Conservation (phyloP, 2,113 vertebrate genomes). For the Poecile atricapillus region DNA sequence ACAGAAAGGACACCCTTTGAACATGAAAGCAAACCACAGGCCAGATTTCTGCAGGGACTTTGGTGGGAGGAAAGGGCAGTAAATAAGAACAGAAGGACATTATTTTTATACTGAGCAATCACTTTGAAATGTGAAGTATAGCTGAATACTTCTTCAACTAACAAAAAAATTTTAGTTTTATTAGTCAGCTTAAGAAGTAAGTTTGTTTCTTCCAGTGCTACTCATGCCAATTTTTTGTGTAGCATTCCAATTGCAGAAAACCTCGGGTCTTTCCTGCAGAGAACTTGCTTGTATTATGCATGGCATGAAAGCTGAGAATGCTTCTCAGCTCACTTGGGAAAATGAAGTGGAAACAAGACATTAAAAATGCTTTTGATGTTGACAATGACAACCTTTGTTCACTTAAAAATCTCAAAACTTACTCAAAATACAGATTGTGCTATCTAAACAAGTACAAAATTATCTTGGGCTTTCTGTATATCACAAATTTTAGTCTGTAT, state of each 20-base stretch:
- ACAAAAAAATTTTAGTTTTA: neutral
- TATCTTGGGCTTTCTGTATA: neutral
- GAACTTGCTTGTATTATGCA: neutral
- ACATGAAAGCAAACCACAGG: conserved; percentile 20
- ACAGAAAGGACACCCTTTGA: conserved; percentile 54
- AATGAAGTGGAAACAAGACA: conserved; percentile 24
- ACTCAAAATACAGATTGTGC: neutral
- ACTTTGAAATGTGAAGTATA: neutral
- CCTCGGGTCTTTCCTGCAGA: neutral
- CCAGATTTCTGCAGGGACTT: conserved; percentile 22
- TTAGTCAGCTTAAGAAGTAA: neutral
- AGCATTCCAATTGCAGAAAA: neutral
- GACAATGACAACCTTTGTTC: conserved; percentile 1
- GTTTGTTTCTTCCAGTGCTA: neutral
- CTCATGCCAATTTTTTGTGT: neutral
- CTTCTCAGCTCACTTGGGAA: conserved; percentile 20
- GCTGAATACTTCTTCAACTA: neutral
- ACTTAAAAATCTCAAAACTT: neutral
- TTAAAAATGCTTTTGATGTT: conserved; percentile 39
- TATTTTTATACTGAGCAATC: neutral
- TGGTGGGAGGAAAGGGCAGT: neutral
- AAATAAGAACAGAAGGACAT: neutral
- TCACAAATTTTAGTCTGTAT: neutral
- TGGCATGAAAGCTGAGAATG: neutral
- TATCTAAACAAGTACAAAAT: neutral